Evolutionary conservation across 2,888 invertebrate genomes (phyloP).

Genomic region (Plagiodera versicolora): DNA sequence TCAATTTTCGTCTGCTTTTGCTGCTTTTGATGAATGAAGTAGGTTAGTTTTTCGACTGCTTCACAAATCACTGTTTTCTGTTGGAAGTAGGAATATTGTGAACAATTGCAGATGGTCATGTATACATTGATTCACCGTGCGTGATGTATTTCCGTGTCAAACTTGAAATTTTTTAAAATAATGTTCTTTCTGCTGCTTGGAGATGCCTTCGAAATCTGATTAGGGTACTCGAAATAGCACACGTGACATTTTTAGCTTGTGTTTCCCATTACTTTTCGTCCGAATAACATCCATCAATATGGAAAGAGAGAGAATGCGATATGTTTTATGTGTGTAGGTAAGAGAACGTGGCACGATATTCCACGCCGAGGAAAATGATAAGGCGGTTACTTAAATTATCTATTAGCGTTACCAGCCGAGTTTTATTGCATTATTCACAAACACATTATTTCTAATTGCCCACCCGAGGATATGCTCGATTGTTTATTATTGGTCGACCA

Average conservation of each 20-base stretch:
- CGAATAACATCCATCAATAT: not conserved
- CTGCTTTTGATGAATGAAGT: too few relatives aligned
- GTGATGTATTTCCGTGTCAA: too few relatives aligned
- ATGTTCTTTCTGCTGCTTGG: too few relatives aligned
- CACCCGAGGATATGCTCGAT: conserved; percentile 26
- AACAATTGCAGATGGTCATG: too few relatives aligned
- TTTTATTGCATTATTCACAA: conserved; percentile 28
- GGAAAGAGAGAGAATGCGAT: not conserved
- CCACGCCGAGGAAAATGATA: not conserved
- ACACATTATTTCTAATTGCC: conserved; percentile 34
- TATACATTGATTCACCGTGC: too few relatives aligned
- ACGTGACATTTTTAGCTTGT: not conserved
- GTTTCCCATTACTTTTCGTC: not conserved
- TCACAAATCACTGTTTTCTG: too few relatives aligned
- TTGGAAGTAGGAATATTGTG: too few relatives aligned
- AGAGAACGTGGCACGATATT: not conserved
- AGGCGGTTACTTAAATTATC: conserved; percentile 8
- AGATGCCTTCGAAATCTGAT: not conserved
- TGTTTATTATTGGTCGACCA: conserved; percentile 25
- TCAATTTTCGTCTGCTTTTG: too few relatives aligned
- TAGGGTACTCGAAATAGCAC: not conserved
- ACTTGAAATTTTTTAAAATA: too few relatives aligned
- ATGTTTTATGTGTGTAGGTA: not conserved
- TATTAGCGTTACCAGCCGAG: conserved; percentile 13
- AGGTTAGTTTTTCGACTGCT: too few relatives aligned